Evolutionary conservation across 2,797 vertebrate genomes (phyloP), one percentile per base, ranked within the genome.

Genomic region (Iguana delicatissima): DNA sequence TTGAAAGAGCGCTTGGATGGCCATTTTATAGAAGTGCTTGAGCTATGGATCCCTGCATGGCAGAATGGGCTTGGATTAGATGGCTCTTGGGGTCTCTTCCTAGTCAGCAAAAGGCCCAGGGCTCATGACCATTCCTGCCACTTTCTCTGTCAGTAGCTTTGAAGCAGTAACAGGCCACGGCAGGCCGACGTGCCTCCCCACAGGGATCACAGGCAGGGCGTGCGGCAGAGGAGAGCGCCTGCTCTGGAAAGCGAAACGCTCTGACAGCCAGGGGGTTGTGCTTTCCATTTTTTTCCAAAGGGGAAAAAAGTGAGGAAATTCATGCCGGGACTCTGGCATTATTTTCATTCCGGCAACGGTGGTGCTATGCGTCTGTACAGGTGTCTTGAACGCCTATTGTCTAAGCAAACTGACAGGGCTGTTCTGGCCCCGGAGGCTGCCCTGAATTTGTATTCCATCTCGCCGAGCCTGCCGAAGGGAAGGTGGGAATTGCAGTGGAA

Each of bases 401-500:
- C 82, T 93, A 80, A n/a, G 2, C 0, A 88, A 90, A 88, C 89
- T 32, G 50, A 62, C 88, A 77, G 85, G 7, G 13, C 50, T 77
- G 57, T 0, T 0, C 10, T 88, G 92, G 90, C 80, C 74, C 0
- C 0, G 12, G 16, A 22, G 93, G 86, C 72, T 62, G 14, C 0
- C 80, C 89, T n/a, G 73, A 38, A 84, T 95, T 93, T 0, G 16
- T 90, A 94, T 93, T 93, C 90, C 35, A 74, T 80, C 0, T 93
- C 92, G 50, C 79, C 84, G 85, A 62, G 59, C 82, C 91, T 57
- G 84, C 79, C 1, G 14, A 35, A 92, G 93, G 91, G 92, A 90
- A 89, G 91, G 89, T 94, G 94, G 94, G 95, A 95, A 94, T 86
- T 89, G 80, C 94, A 83, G 46, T 83, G 92, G 85, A 93, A 94